Base-by-base conservation (phyloP, 2,888 invertebrate species). In the Spodoptera picta region DNA sequence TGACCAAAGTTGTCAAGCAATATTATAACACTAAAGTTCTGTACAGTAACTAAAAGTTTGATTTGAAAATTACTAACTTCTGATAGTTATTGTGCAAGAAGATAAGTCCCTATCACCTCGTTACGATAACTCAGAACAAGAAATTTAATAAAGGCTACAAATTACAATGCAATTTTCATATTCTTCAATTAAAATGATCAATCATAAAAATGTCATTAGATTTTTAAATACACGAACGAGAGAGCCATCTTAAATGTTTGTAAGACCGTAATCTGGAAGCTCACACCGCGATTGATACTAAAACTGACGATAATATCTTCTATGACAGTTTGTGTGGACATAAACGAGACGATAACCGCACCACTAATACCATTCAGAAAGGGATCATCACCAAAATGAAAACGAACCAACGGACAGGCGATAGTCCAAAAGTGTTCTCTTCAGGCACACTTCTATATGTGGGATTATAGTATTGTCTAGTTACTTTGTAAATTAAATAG, bases 281-380 rank as follows among this genome's bases (percentile, higher is more conserved):
- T 68, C 55, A 64, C 71, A 67, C 67, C 68, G 65, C 75, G 69
- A 76, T 77, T 65, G 77, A 66, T 73, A 79, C 73, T 83, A 75
- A 82, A 82, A 75, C 72, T 68, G 54, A 55, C 68, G 77, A 80
- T 82, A 77, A 74, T 77, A 72, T 77, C 77, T 54, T 65, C 58
- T 65, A 77, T 75, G 78, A 77, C 64, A 76, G 74, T 80, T 80
- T 75, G 79, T 60, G 77, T 69, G 73, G 52, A 58, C 65, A 61
- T 75, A 71, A 81, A 80, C 74, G 66, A 52, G 27, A 50, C 69
- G 74, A 83, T 83, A 81, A 83, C 78, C 62, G 65, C 70, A 73
- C 60, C 74, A 72, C 73, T 65, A 74, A 75, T 76, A 71, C 60
- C 51, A 65, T 65, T 73, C 60, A 64, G 69, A 58, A 60, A 46